A percentile compares a stretch with the other conserved stretches of the same genome.
Conservation (phyloP, 1,140 invertebrate genomes). For the Philaenus spumarius region DNA sequence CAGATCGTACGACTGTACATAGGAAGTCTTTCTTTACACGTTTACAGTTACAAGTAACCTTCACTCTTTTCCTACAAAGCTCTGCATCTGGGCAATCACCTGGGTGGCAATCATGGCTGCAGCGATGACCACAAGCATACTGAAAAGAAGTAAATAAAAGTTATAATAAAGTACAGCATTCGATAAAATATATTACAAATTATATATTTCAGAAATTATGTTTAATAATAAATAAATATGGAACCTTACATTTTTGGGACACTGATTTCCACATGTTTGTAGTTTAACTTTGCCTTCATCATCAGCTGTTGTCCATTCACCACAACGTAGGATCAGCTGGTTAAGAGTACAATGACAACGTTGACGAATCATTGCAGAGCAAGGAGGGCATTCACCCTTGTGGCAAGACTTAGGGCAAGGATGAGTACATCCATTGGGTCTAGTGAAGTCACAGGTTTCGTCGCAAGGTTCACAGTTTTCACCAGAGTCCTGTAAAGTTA, state of each 20-base stretch:
- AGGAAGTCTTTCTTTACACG: conserved; percentile 68
- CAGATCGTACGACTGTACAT: conserved; percentile 54
- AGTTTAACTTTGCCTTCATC: conserved; percentile 46
- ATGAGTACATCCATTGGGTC: conserved; percentile 73
- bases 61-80: conserved; percentile 70
- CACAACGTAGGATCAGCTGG: conserved; percentile 65
- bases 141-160: too few species aligned
- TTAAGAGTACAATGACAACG: conserved; percentile 75
- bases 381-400: conserved; percentile 57
- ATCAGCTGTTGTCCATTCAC: conserved; percentile 48
- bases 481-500: conserved; percentile 33
- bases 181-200: too few species aligned
- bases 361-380: conserved; percentile 60
- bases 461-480: conserved; percentile 66
- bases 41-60: conserved; percentile 69
- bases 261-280: conserved; percentile 73
- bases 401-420: conserved; percentile 70
- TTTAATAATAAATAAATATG: too few species aligned
- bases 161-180: too few species aligned
- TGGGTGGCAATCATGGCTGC: conserved; percentile 66
- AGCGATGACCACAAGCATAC: conserved; percentile 61
- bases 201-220: too few species aligned
- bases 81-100: conserved; percentile 61
- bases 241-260: conserved; percentile 66
- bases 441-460: conserved; percentile 53